These are phyloP conservation scores for Planiliza haematocheilus DNA, from an alignment of 2,113 vertebrate species.

Conservation along the genomic window DNA sequence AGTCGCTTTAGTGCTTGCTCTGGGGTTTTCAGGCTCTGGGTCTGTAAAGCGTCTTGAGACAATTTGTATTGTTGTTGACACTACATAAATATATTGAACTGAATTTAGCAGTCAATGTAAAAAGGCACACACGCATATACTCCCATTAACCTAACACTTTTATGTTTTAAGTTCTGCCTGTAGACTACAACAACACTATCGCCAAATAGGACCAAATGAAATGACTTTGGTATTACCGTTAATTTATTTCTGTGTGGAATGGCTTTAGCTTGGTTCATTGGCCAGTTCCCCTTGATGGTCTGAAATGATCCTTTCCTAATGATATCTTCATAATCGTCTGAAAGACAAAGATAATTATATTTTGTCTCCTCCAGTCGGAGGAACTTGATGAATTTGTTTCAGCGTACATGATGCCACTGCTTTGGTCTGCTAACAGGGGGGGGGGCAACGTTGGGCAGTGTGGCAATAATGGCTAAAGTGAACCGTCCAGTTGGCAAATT, in stretches of 20 bases:
- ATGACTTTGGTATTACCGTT: conserved; percentile 44
- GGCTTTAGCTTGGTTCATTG: conserved; percentile 59
- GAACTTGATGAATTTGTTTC: not conserved
- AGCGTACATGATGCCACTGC: not conserved
- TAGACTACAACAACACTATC: conserved; percentile 21
- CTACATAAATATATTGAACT: too few relatives aligned
- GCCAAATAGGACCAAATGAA: conserved; percentile 11
- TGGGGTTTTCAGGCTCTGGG: too few relatives aligned
- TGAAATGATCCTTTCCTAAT: conserved; percentile 66
- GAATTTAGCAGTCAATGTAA: too few relatives aligned
- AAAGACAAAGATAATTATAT: conserved; percentile 43
- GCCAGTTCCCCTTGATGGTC: conserved; percentile 49
- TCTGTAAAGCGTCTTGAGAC: too few relatives aligned
- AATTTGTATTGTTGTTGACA: too few relatives aligned
- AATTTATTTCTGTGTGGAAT: conserved; percentile 53
- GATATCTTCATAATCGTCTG: conserved; percentile 48
- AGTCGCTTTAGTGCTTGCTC: too few relatives aligned
- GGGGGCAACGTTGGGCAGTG: too few relatives aligned
- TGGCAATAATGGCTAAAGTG: too few relatives aligned
- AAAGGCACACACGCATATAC: too few relatives aligned
- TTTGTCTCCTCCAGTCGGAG: not conserved
- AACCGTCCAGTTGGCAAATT: too few relatives aligned
- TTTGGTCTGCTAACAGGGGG: not conserved
- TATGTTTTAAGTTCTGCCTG: conserved; percentile 12
- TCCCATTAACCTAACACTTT: conserved; percentile 14